Percentiles rank a stretch among this genome's conserved stretches.
These are phyloP conservation scores for Alces alces DNA, from an alignment of 2,113 vertebrate genomes.

Conservation along the genomic window DNA sequence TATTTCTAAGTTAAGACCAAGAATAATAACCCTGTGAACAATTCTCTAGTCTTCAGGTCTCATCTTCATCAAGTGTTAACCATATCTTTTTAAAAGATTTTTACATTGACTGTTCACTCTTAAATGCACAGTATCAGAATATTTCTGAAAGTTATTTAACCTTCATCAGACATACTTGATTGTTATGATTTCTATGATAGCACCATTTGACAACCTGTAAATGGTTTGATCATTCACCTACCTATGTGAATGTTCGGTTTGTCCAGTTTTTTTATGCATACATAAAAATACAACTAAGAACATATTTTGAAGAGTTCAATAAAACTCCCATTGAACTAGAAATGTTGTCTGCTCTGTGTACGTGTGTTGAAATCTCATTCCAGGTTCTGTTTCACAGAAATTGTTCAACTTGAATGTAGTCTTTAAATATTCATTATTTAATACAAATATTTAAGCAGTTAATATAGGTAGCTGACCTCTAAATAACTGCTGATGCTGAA, in stretches of 20 bases:
- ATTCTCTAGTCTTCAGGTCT: not conserved
- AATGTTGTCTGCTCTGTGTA: not conserved
- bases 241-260: not conserved
- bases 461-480: constrained; percentile 48
- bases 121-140: not conserved
- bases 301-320: not conserved
- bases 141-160: not conserved
- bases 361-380: not conserved
- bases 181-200: not conserved
- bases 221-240: not conserved
- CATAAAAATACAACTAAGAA: not conserved
- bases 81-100: not conserved
- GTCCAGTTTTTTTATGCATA: not conserved
- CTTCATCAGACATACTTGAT: not conserved
- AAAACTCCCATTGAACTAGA: not conserved
- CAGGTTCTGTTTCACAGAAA: not conserved
- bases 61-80: not conserved
- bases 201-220: not conserved
- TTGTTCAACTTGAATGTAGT: not conserved
- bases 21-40: not conserved
- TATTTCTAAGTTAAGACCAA: not conserved
- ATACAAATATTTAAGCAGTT: constrained; percentile 67
- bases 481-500: constrained; percentile 25
- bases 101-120: not conserved
- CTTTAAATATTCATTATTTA: constrained; percentile 60